Evolutionary conservation across 2,888 invertebrate genomes (phyloP), one percentile per base, ranked within the genome.

Genomic region (Eilema griseolum): DNA sequence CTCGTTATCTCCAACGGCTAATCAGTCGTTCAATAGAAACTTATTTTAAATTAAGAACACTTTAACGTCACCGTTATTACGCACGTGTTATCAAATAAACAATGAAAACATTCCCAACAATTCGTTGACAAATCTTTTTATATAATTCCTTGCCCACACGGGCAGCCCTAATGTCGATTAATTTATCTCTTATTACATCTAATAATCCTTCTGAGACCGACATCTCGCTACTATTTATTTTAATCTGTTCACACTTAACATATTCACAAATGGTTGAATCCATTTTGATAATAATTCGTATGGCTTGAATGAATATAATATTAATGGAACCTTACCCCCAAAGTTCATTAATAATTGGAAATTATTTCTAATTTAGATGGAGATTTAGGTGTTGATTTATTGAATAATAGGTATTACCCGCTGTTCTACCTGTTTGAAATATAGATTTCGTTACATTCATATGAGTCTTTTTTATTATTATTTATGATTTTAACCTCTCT

Each of bases 101-200:
- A 87, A 86, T 88, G 93, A 87, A 88, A 76, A 89, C 89, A 62
- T 66, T 62, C 79, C 24, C 66, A 59, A 52, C 71, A 83, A 86
- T 91, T 90, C 86, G 89, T 90, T 92, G 93, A 93, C 93, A 93
- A 93, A 92, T 92, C 90, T 92, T 89, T 89, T 90, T 90, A 90
- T 92, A 91, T 88, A 88, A 87, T 88, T 81, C 79, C 79, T 74
- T 81, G 88, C 88, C 92, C 94, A 91, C 94, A 92, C 91, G 91
- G 88, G 79, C 84, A 67, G 88, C 73, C 76, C 88, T 91, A 88
- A 92, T 90, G 89, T 85, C 90, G 86, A 90, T 90, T 93, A 93
- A 93, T 92, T 33, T 89, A 92, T 83, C 86, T 83, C 86, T 84
- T 86, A 90, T 88, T 88, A 89, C 72, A 86, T 86, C 85, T 84